These are phyloP conservation scores for Chrysolina americana DNA, from an alignment of 2,888 invertebrate genomes.

Conservation along the genomic window DNA sequence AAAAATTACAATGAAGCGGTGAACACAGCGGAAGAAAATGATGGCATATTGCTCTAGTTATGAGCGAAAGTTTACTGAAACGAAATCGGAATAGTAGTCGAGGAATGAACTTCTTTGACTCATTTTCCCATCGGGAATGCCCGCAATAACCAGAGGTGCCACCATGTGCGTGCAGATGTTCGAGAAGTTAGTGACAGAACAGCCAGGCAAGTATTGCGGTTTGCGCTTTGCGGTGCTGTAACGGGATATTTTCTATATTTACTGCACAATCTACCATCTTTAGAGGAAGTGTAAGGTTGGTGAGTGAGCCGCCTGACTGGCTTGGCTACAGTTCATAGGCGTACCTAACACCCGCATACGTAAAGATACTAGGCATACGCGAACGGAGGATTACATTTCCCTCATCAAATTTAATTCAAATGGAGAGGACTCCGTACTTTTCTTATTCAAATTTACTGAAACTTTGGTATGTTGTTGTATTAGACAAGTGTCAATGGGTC, in stretches of 20 bases:
- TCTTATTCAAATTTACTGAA: too few relatives aligned
- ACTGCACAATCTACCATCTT: conserved; percentile 30
- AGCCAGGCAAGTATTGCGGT: conserved; percentile 19
- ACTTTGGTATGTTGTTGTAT: too few relatives aligned
- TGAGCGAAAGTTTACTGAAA: neutral
- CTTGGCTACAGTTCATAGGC: too few relatives aligned
- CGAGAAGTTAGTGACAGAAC: conserved; percentile 22
- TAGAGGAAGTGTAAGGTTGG: conserved; percentile 29
- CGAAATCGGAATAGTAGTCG: conserved; percentile 1
- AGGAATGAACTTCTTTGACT: conserved; percentile 9
- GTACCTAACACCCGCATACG: too few relatives aligned
- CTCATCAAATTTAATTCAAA: too few relatives aligned
- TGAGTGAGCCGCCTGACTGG: conserved; percentile 10
- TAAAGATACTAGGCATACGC: too few relatives aligned
- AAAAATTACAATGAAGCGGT: conserved; percentile 18
- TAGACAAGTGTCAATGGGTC: too few relatives aligned
- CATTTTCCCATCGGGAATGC: conserved; percentile 13
- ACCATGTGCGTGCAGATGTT: conserved; percentile 25
- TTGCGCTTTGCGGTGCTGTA: conserved; percentile 26
- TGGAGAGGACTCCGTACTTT: too few relatives aligned
- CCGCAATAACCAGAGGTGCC: neutral
- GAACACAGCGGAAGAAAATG: neutral
- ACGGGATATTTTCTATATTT: conserved; percentile 35
- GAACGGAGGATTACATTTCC: too few relatives aligned
- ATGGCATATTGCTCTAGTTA: neutral